Base-by-base conservation (phyloP, 1,140 invertebrate genomes). In the Euwallacea fornicatus region DNA sequence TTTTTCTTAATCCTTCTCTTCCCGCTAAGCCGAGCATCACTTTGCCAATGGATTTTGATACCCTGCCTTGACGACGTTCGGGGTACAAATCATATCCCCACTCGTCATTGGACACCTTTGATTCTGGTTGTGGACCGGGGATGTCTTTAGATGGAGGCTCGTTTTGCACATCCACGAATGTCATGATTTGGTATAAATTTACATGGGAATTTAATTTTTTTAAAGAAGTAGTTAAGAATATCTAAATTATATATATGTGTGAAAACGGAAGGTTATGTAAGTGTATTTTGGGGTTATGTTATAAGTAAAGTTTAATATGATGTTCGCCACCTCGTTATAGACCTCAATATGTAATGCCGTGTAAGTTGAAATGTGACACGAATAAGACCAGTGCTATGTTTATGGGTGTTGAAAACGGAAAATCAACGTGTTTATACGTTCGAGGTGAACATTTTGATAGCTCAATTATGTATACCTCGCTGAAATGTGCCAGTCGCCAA, bases 21-120 rank as follows among this genome's bases (percentile, higher is more conserved):
- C 90, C 90, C 2, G 89, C 90, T 42, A 91, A 87, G 42, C 84
- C 79, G 2, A 87, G 84, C 50, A 88, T 76, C 2, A 93, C 64
- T 47, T 87, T 82, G 55, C 86, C 84, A 21, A 75, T 56, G 81
- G 80, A 86, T 84, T 76, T 80, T 85, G 6, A 84, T 83, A 66
- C 85, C 84, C 79, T 82, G 59, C 76, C 79, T 9, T 89, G 89
- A 77, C 86, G 86, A 75, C 95, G 86, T 82, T 96, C 91, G 7
- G 94, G 95, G 81, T 93, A 97, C 44, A 96, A 85, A 84, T 94
- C 92, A 79, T 91, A 93, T 66, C 92, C 91, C 86, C 88, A 89
- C 68, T 84, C 3, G 16, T 16, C 54, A 13, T 61, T 59, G 7
- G 61, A 0, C 2, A n/a, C 16, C 7, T 54, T 50, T 0, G 50